Evolutionary conservation across 1,140 invertebrate species (phyloP), one percentile per base, ranked within the genome.

Genomic region (Euwallacea fornicatus): DNA sequence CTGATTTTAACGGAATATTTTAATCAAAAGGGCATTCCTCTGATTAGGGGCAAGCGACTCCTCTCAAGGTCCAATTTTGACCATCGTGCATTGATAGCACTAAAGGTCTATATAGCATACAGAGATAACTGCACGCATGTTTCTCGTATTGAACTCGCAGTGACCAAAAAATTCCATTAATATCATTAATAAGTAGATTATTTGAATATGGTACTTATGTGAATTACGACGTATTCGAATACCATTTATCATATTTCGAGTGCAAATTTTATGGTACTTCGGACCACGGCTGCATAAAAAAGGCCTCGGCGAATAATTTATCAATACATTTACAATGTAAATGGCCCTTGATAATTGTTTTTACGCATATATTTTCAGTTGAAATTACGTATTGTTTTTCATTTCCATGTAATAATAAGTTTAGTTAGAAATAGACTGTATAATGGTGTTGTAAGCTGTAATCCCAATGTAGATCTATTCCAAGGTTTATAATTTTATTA

Each of bases 81-180:
- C 46, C 46, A 10, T 33, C 21, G 1, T 33, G 21, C 21, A 2
- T 33, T 33, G 21, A 33, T 33, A 33, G 21, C 21, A 33, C 21
- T 33, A 4, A 33, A 33, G 21, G 21, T 33, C 21, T 33, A 33
- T 33, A 33, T 33, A 2, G 21, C 21, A 33, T 33, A 33, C 21
- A 33, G 21, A 53, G 50, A 15, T 53, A 53, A 6, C 15, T 53
- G 50, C 50, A 6, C 11, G 6, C 50, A 6, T 53, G 15, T 53
- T 15, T n/a, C 50, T 53, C 11, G 6, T 53, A 53, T 53, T n/a
- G 11, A 16, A 33, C 11, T 58, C 11, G n/a, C n/a, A 58, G 55
- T 58, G n/a, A 58, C 55, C 55, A 10, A 58, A 58, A 56, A 58
- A 58, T 58, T 13, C 16, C 55, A 58, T 16, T 58, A 16, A 58